These are phyloP conservation scores for Arbacia lixula DNA, from an alignment of 53 echinoderm and acorn worm species.

Conservation along the genomic window DNA sequence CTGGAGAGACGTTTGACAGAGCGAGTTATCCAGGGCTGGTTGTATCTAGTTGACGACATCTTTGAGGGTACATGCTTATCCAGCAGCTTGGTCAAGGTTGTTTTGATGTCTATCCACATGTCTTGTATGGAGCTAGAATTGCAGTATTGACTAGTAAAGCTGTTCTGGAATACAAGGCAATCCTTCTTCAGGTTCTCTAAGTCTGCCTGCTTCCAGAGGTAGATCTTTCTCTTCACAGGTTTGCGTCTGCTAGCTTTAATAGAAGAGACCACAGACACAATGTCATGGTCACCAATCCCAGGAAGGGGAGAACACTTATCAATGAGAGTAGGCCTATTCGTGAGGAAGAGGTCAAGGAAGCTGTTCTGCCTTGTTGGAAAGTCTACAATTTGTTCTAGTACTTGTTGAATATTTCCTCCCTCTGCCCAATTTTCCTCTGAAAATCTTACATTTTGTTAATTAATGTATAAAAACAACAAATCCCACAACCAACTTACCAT, in stretches of 20 bases:
- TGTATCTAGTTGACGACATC: too few relatives aligned
- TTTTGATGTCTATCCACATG: conserved; percentile 18
- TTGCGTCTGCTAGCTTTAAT: conserved; percentile 12
- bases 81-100: not conserved
- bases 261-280: not conserved
- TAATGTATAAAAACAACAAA: too few relatives aligned
- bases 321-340: too few relatives aligned
- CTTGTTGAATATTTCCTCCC: too few relatives aligned
- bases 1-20: conserved; percentile 14
- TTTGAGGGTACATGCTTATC: conserved; percentile 28
- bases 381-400: too few relatives aligned
- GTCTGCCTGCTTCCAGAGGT: conserved; percentile 31
- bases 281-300: too few relatives aligned
- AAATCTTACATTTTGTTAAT: too few relatives aligned
- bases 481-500: too few relatives aligned
- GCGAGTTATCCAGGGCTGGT: conserved; percentile 23
- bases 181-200: not conserved
- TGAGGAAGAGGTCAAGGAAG: too few relatives aligned
- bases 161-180: not conserved
- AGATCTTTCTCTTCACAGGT: conserved; percentile 13
- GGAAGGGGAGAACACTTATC: too few relatives aligned
- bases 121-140: not conserved
- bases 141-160: not conserved
- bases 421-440: too few relatives aligned
- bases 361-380: too few relatives aligned